Base-by-base conservation (phyloP, 2,797 vertebrate species). In the Huso huso region DNA sequence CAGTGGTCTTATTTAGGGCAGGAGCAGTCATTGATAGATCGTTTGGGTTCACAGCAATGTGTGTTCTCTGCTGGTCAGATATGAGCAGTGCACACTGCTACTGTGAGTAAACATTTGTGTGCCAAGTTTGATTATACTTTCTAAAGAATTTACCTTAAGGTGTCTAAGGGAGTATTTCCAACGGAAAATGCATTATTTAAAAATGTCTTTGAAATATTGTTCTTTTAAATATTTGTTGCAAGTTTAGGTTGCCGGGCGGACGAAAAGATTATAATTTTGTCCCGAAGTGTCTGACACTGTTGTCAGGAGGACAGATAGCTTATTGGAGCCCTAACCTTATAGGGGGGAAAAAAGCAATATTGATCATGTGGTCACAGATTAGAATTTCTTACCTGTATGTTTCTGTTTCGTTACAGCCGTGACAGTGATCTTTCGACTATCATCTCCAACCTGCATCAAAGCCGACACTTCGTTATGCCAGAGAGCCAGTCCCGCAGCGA, bases 371-470 rank as follows among this genome's bases (percentile, higher is more conserved):
- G n/a, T 12, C 11, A 48, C 10, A 48, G 55, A 51, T 59, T 51
- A 12, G 3, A 76, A 76, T 74, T 72, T 61, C 70, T 55, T 75
- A 64, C 75, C 71, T 23, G 51, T 6, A 63, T 48, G 52, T 58
- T 37, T 67, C 6, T 63, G 51, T 68, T 66, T 78, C 75, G 63
- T 86, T 75, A 15, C 88, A 99, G 95, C 89, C 94, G 93, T 71
- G 95, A 97, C 86, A 90, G 86, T 80, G 91, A 93, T 81, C 93
- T 97, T 52, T 93, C 95, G 75, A 89, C 91, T 78, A 94, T 99
- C 89, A 91, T 98, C 86, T 95, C 95, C 86, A 97, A 87, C 77
- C 88, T 97, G 78, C 95, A 95, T 74, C 93, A 93, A 84, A 95
- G 90, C 79, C 91, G 92, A 78, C 95, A 93, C 79, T 93, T 95